Base-by-base conservation (phyloP, 2,797 vertebrate genomes). In the Ceyx erithaca region DNA sequence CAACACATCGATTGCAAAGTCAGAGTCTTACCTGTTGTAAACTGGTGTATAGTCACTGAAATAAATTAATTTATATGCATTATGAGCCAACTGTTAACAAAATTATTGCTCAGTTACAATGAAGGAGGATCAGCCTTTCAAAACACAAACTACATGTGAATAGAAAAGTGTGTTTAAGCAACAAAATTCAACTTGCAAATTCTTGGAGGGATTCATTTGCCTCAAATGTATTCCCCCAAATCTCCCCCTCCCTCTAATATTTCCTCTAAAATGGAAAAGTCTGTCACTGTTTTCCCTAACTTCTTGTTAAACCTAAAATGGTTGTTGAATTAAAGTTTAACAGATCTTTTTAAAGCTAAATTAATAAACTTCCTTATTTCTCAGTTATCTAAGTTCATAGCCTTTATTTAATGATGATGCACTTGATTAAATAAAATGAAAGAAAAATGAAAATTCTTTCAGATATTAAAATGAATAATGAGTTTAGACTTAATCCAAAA, bases 401-500 rank as follows among this genome's bases (percentile, higher is more conserved):
- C 92, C 94, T 96, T 97, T 97, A 95, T 95, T 97, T 98, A 98
- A 97, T 96, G 97, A 97, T 96, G 97, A 98, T 96, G 97, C 97
- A 97, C 93, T 97, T 97, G 97, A 97, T 98, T 97, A 98, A 98
- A 97, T 97, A 97, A 98, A 98, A 96, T 97, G 97, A 98, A 98
- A 98, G 98, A 98, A 98, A 98, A 98, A 97, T 98, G 97, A 94
- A 98, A 98, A 95, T 97, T 97, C 97, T 97, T 97, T 98, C 97
- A 98, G 97, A 98, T 89, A 83, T 98, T 98, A 97, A 98, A 97
- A 97, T 97, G 98, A 98, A 98, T 97, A 97, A 98, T 97, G 97
- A 98, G 97, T 98, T 98, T 98, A 97, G 96, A 97, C 97, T 98
- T 98, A 98, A 98, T 98, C 98, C 98, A 98, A 98, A 98, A 97